Evolutionary conservation across 2,797 vertebrate genomes (phyloP), one percentile per base, ranked within the genome.

Genomic region (Acestrorhynchus altus): DNA sequence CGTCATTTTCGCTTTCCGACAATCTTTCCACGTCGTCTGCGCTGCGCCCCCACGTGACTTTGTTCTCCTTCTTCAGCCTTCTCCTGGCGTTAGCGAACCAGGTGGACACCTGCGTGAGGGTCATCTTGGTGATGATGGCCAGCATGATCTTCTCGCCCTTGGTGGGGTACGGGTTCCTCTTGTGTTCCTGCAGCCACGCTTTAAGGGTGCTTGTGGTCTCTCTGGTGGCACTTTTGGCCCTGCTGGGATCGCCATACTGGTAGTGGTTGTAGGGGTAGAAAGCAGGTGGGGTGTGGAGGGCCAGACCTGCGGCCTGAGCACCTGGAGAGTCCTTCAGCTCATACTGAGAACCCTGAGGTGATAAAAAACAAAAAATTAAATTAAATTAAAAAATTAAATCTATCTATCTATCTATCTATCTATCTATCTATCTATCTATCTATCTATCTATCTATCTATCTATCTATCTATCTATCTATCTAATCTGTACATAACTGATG

Each of bases 201-300:
- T 98, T 98, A 46, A 98, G 92, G 0, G 97, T 98, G 91, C 96
- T 97, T 52, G 97, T 98, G 85, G 96, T 97, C 90, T 98, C 97
- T 56, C 97, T 91, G 7, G 96, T 98, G 72, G 97, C 97, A 4
- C 96, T 97, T 88, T 98, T 98, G 88, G 96, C 96, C 80, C 98
- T 86, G 59, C 95, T 93, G 0, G 98, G 96, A 81, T 99, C 98
- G 12, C 96, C 96, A 15, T 98, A 98, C 70, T 98, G 96, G 77
- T 98, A 99, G 89, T 99, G 97, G 64, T 96, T 95, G 16, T 99
- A 99, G 0, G 98, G 96, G 79, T 98, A 99, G 90, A 98, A 99
- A 65, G 96, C 94, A 0, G 96, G 96, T 0, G 97, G 94, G 2
- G 96, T 91, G 88, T 98, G 97, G 63, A 97, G 95, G 26, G 97